Base-by-base conservation (phyloP, 2,888 invertebrate genomes). In the Beris chalybata region DNA sequence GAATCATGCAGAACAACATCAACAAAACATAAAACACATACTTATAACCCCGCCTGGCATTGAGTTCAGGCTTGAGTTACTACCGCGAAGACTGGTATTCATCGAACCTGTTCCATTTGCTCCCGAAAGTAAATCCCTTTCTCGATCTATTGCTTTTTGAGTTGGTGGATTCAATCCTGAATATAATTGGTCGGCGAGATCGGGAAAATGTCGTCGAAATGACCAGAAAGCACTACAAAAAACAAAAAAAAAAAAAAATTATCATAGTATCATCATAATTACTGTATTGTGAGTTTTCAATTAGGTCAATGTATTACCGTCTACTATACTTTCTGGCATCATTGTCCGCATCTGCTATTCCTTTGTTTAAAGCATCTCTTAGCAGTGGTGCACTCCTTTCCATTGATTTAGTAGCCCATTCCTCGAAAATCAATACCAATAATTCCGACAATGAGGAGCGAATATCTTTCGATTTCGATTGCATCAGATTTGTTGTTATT, bases 291-390 rank as follows among this genome's bases (percentile, higher is more conserved):
- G 6, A 11, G 32, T 22, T 52, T 43, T 38, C 38, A 12, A 45
- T 58, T 47, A 5, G 4, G n/a, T 58, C 47, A 55, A 4, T 11
- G 12, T 43, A 76, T 80, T 79, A 95, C 93, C 89, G 91, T 76
- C 96, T 85, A 0, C 92, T 90, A 74, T 86, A 86, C 9, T 88
- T 88, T 72, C 98, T 82, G 0, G 97, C 95, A 61, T 92, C 92
- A 32, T 91, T 87, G 81, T 99, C 98, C 0, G 98, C 97, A 84
- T 99, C 98, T 2, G 89, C 87, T 69, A 97, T 90, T 0, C 96
- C 96, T 71, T 89, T 88, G 69, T 89, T 86, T 22, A 98, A 87
- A 1, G 92, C 89, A 71, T 97, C 97, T 70, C 91, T 87, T 4
- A 99, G 79, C 1, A 86, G 81, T 0, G 85, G 81, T 53, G 91